phyloP scores from a whole-genome alignment of 2,888 invertebrate species.

The Julus scandinavius region DNA sequence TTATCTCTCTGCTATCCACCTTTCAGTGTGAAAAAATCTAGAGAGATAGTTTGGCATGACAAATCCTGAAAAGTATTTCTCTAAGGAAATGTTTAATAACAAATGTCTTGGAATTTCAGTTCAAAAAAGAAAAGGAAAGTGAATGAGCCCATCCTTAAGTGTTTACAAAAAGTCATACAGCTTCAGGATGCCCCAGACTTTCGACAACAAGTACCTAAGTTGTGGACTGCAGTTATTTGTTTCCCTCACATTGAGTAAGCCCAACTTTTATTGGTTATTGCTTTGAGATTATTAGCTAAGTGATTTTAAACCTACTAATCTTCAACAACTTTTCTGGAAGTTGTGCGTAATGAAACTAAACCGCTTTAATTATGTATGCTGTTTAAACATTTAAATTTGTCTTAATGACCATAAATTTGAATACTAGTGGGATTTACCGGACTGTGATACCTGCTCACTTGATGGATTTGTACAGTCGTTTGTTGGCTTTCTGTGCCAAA shows the following conservation, averaged over 20 bases:
- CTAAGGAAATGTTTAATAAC: not conserved
- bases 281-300: not conserved
- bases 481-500: not conserved
- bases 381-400: not conserved
- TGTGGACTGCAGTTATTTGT: constrained; percentile 62
- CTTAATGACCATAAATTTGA: constrained; percentile 23
- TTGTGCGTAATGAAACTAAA: no score
- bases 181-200: constrained; percentile 52
- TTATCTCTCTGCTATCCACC: not conserved
- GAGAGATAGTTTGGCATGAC: not conserved
- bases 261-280: not conserved
- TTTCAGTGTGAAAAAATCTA: no score
- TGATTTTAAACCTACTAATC: no score
- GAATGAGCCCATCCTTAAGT: constrained; percentile 6
- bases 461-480: constrained; percentile 49
- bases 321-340: no score
- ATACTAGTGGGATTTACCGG: not conserved
- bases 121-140: constrained; percentile 49
- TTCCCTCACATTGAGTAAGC: constrained; percentile 58
- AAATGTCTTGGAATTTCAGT: constrained; percentile 53
- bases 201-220: constrained; percentile 57
- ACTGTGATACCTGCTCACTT: constrained; percentile 36
- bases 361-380: no score
- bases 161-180: constrained; percentile 3
- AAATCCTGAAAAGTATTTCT: not conserved